Base-by-base conservation (phyloP, 2,888 invertebrate genomes). In the Thecocarcelia acutangulata region DNA sequence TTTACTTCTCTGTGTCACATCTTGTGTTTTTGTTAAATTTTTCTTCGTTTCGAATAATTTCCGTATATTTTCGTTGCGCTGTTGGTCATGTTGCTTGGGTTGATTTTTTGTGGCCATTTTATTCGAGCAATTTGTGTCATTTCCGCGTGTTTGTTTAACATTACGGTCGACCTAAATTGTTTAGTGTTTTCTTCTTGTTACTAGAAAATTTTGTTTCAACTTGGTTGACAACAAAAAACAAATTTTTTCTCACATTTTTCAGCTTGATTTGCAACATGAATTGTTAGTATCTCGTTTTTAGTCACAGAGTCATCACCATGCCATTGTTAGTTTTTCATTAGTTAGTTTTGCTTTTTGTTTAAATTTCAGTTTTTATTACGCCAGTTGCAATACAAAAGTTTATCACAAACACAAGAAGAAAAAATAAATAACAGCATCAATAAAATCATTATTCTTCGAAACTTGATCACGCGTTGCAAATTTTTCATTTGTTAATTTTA, bases 31-130 rank as follows among this genome's bases (percentile, higher is more conserved):
- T 74, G 68, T 46, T 52, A 37, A 37, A 66, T 40, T 72, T 80
- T 74, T 64, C 42, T 73, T 81, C 50, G 86, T 86, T 61, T 87
- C 86, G 84, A 88, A 89, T 76, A 88, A 85, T 80, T 85, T 87
- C 81, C 89, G 87, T 85, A 88, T 85, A 83, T 86, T 88, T 80
- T 86, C 88, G 84, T 89, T 88, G 76, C 89, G 89, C 64, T 87
- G 70, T 46, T 70, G 69, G 84, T 89, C 87, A 75, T 88, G 87
- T 70, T 87, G 80, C 11, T 37, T 50, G 80, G 42, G 83, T 85
- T 81, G 86, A 54, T 46, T 63, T 79, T 83, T 86, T 85, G 80
- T 84, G 50, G 73, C 76, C 75, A 77, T 56, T 13, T 50, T 76
- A 69, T 66, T 76, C 70, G 28, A 66, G 64, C 64, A 73, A 83